These are phyloP conservation scores for Malthinus flaveolus DNA, from an alignment of 2,888 invertebrate genomes.

Conservation along the genomic window DNA sequence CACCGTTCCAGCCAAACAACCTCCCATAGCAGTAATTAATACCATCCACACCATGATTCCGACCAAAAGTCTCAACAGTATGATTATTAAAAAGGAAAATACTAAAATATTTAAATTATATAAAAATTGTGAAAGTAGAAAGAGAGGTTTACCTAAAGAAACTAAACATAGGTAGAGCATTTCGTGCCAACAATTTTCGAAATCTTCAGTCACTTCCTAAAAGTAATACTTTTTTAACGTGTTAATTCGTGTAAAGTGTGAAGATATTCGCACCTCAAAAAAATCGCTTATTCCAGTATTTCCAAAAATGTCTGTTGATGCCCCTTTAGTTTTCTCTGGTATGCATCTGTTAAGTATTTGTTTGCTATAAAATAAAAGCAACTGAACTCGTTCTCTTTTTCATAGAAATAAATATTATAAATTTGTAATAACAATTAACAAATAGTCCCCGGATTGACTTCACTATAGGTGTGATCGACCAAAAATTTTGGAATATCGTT, in stretches of 20 bases:
- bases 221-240: conserved; percentile 36
- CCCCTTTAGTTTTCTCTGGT: conserved; percentile 50
- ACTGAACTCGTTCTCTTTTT: too few species aligned
- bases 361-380: conserved; percentile 50
- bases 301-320: conserved; percentile 54
- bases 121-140: conserved; percentile 1
- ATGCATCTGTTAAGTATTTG: conserved; percentile 60
- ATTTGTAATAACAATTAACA: too few species aligned
- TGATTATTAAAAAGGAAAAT: conserved; percentile 59
- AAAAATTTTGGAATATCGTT: too few species aligned
- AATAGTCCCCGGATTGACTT: too few species aligned
- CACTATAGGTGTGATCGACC: too few species aligned
- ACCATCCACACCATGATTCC: conserved; percentile 66
- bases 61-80: conserved; percentile 62
- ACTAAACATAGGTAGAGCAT: conserved; percentile 63
- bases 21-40: conserved; percentile 57
- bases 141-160: conserved; percentile 58
- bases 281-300: conserved; percentile 59
- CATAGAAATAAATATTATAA: too few species aligned
- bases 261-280: conserved; percentile 55
- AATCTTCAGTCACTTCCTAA: conserved; percentile 64
- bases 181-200: conserved; percentile 62
- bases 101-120: conserved; percentile 50
- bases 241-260: not conserved
- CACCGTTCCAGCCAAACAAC: conserved; percentile 59